A percentile compares a stretch with the other conserved stretches of the same genome.
phyloP scores from a whole-genome alignment of 1,140 invertebrate genomes.

The Mercenaria mercenaria region DNA sequence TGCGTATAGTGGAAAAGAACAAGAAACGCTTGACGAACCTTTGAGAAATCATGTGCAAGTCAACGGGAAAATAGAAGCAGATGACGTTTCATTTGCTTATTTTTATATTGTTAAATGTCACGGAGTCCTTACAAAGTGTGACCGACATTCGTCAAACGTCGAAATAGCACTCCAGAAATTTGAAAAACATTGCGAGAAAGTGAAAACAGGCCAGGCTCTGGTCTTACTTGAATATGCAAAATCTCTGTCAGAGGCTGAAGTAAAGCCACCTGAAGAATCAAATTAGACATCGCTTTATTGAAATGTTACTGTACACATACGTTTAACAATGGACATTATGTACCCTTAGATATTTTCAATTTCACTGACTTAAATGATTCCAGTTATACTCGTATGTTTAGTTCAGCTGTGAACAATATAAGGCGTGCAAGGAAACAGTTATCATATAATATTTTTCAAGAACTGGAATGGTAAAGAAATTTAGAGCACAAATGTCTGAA shows the following conservation, averaged over 20 bases:
- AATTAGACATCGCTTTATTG: too few relatives aligned
- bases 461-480: too few relatives aligned
- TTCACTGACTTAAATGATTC: too few relatives aligned
- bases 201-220: not conserved
- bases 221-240: conserved; percentile 1
- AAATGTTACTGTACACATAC: too few relatives aligned
- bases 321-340: too few relatives aligned
- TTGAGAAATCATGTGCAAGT: not conserved
- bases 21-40: conserved; percentile 14
- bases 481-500: too few relatives aligned
- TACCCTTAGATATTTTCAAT: too few relatives aligned
- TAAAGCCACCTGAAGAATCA: not conserved
- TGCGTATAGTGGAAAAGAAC: not conserved
- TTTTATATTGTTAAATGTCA: conserved; percentile 21
- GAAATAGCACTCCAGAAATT: not conserved
- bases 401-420: too few relatives aligned
- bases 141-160: not conserved
- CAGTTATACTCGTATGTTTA: too few relatives aligned
- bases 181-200: conserved; percentile 13
- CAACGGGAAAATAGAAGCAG: not conserved
- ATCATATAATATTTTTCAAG: too few relatives aligned
- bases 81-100: conserved; percentile 30
- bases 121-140: not conserved
- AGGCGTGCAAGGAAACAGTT: too few relatives aligned
- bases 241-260: not conserved